Evolutionary conservation across 2,888 invertebrate species (phyloP).

Genomic region (Spicauda simplicius): DNA sequence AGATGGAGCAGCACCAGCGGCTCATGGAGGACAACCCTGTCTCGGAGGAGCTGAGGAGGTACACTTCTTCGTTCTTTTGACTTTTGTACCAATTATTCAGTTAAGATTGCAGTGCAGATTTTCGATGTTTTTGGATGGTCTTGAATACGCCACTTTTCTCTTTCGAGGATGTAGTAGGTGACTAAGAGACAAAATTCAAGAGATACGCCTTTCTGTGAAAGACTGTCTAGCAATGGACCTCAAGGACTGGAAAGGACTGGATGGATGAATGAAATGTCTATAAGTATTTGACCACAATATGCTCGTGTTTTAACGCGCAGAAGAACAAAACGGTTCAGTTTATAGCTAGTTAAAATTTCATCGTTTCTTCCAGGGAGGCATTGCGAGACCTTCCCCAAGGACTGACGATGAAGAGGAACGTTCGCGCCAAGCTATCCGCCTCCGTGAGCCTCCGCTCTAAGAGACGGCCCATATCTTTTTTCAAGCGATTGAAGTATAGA

Average conservation of each 20-base stretch:
- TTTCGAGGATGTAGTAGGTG: too few species aligned
- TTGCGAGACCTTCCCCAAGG: conserved; percentile 88
- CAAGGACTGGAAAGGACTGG: too few species aligned
- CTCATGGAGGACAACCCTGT: conserved; percentile 87
- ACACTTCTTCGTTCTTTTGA: conserved; percentile 1
- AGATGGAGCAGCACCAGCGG: conserved; percentile 86
- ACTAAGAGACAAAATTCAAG: too few species aligned
- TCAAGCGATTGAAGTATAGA: conserved; percentile 85
- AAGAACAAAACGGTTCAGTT: background rate
- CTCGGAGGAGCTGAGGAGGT: conserved; percentile 87
- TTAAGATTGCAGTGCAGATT: too few species aligned
- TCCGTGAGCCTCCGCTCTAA: conserved; percentile 85
- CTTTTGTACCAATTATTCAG: too few species aligned
- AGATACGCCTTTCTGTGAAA: too few species aligned
- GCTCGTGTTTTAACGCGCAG: too few species aligned
- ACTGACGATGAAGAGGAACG: conserved; percentile 87
- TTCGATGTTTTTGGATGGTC: too few species aligned
- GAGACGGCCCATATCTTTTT: conserved; percentile 79
- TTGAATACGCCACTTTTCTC: too few species aligned
- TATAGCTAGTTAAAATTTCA: background rate
- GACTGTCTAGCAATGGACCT: too few species aligned
- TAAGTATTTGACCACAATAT: too few species aligned
- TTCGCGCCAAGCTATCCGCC: conserved; percentile 86
- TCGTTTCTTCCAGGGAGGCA: conserved; percentile 80
- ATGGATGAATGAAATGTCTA: too few species aligned